Evolutionary conservation across 2,797 vertebrate species (phyloP), one percentile per base, ranked within the genome.

Genomic region (Coreius guichenoti): DNA sequence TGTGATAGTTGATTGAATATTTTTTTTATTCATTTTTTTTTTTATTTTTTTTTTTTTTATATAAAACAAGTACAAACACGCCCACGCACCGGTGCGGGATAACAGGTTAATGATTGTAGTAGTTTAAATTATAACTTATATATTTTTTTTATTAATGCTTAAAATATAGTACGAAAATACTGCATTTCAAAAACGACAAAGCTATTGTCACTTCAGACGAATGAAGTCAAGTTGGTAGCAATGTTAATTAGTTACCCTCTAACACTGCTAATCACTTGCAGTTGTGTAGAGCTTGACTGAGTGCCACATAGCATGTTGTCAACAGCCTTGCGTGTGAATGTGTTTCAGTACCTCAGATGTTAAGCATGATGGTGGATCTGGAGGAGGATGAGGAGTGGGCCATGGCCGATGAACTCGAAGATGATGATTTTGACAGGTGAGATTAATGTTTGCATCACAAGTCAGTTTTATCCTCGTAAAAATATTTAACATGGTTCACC

Each of bases 331-430:
- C 21, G 3, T 9, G 61, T 65, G 29, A 75, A 4, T 79, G n/a
- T 56, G 61, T 68, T 87, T 89, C 85, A 99, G 98, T 99, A 90
- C 98, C 98, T 86, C 98, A 99, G 91, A 99, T 99, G 98, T 89
- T 99, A 91, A 93, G 98, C 1, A 99, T 99, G 98, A 99, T 99
- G 98, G 98, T 99, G 91, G 98, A 99, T 90, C 94, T 99, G 8
- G 98, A 99, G 92, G 98, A 99, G 17, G 98, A 99, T 67, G 98
- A 99, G 56, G 97, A 99, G 29, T 99, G 98, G 98, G 96, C 98
- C 58, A 96, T 98, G 94, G 96, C 97, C 1, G 98, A 99, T 74
- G 98, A 99, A 80, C 93, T 99, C 80, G 98, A 98, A 92, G 98
- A 99, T 33, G 98, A 99, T 83, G 98, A 99, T 91, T 98, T 98